Evolutionary conservation across 2,888 invertebrate genomes (phyloP).

Genomic region (Pseudococcus viburni): DNA sequence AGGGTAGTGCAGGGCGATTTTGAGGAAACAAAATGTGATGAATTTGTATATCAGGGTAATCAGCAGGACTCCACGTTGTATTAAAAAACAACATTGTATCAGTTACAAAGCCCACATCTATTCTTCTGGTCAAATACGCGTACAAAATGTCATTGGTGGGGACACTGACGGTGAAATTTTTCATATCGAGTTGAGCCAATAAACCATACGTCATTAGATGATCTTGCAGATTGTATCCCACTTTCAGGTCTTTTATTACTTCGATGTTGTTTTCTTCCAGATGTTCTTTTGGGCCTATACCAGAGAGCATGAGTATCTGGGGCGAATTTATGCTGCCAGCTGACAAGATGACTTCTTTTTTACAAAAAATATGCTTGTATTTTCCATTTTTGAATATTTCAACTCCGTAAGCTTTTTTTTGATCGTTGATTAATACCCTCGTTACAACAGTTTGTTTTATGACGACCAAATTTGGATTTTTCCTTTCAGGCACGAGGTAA

Average conservation of each 20-base stretch:
- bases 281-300: conserved; percentile 49
- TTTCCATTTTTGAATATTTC: conserved; percentile 45
- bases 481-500: background rate
- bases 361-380: conserved; percentile 29
- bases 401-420: conserved; percentile 45
- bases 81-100: conserved; percentile 16
- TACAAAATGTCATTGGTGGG: background rate
- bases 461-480: conserved; percentile 28
- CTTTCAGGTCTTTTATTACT: conserved; percentile 40
- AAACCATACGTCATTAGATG: background rate
- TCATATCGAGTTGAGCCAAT: background rate
- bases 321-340: conserved; percentile 49
- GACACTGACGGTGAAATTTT: background rate
- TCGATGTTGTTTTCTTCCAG: background rate
- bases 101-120: conserved; percentile 1
- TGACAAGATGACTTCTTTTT: conserved; percentile 52
- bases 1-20: background rate
- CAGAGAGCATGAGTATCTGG: conserved; percentile 55
- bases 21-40: background rate
- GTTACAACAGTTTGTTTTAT: conserved; percentile 53
- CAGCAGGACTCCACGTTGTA: background rate
- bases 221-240: conserved; percentile 62
- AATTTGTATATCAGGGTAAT: conserved; percentile 57
- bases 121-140: conserved; percentile 9
- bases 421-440: conserved; percentile 45